phyloP scores from a whole-genome alignment of 2,888 invertebrate genomes.

The Rhyacophila evoluta region DNA sequence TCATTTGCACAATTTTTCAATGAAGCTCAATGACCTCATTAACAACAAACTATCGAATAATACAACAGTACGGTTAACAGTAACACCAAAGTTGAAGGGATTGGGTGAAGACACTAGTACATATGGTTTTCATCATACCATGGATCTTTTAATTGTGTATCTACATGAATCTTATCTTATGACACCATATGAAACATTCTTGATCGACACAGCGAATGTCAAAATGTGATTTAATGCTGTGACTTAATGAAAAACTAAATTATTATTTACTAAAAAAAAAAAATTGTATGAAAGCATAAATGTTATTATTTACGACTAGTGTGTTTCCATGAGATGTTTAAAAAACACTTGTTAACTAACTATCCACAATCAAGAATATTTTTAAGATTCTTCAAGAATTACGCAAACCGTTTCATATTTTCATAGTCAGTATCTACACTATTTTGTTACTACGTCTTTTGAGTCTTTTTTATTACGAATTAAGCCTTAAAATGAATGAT shows the following conservation, averaged over 20 bases:
- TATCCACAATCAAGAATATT: conserved; percentile 7
- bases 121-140: background rate
- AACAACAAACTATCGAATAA: conserved; percentile 3
- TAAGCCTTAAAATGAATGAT: too few relatives aligned
- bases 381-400: background rate
- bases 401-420: background rate
- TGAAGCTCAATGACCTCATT: conserved; percentile 10
- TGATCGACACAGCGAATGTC: background rate
- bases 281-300: background rate
- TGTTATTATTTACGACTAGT: background rate
- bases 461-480: background rate
- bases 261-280: background rate
- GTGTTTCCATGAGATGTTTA: background rate
- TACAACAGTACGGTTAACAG: conserved; percentile 2
- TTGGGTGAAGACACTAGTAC: conserved; percentile 30
- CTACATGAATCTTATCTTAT: conserved; percentile 11
- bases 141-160: background rate
- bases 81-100: conserved; percentile 35
- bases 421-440: background rate
- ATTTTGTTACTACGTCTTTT: background rate
- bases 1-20: conserved; percentile 13
- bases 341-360: background rate
- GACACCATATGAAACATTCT: background rate
- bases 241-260: background rate
- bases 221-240: too few relatives aligned